Conservation (phyloP, 2,888 invertebrate genomes). For the Ichneumon xanthorius region DNA sequence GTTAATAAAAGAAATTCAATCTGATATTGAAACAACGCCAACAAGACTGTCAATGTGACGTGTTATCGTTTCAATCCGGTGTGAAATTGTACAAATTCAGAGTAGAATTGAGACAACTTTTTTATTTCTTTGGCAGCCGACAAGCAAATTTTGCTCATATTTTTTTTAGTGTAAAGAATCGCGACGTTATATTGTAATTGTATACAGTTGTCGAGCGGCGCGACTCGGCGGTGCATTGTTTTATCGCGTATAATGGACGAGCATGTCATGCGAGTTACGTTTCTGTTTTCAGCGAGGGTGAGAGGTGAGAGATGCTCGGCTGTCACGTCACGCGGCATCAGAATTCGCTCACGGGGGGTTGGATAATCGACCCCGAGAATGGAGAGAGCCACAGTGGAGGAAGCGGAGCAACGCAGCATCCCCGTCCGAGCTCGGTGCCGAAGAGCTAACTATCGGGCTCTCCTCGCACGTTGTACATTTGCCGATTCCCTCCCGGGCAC, state of each 20-base stretch:
- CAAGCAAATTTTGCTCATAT: too few relatives aligned
- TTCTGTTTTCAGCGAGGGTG: conserved; percentile 12
- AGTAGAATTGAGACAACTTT: too few relatives aligned
- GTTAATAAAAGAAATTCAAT: too few relatives aligned
- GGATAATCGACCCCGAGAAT: conserved; percentile 52
- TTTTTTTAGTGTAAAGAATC: neutral
- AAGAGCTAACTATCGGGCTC: conserved; percentile 42
- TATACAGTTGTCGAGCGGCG: neutral
- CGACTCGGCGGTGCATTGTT: neutral
- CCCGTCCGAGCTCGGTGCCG: neutral
- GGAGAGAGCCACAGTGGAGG: conserved; percentile 7
- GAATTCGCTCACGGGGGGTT: conserved; percentile 38
- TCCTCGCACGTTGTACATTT: conserved; percentile 35
- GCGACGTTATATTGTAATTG: neutral
- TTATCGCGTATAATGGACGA: conserved; percentile 1
- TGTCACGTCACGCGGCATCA: conserved; percentile 45
- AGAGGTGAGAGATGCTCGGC: conserved; percentile 41
- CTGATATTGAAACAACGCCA: too few relatives aligned
- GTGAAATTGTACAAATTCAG: too few relatives aligned
- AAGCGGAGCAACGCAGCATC: conserved; percentile 29
- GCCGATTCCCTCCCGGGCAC: conserved; percentile 42
- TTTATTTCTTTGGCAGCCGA: too few relatives aligned
- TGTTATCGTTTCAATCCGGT: too few relatives aligned
- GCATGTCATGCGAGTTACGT: conserved; percentile 9
- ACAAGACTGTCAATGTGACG: too few relatives aligned